A percentile compares a stretch with the other conserved stretches of the same genome.
Conservation (phyloP, 2,797 vertebrate genomes). For the Sebastes hubbsi region DNA sequence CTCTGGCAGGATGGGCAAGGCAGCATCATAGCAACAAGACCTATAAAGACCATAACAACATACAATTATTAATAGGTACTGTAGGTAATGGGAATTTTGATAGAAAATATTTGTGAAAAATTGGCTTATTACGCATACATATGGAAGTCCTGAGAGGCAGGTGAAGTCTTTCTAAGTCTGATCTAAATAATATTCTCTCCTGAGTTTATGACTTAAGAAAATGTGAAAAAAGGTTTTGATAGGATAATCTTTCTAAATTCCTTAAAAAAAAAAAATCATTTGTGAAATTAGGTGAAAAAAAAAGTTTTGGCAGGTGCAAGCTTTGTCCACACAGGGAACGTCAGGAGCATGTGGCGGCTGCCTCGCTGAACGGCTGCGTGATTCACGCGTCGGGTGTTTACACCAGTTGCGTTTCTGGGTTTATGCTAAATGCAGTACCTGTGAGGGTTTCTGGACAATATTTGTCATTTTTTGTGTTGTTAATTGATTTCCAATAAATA, state of each 20-base stretch:
- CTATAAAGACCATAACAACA: constrained; percentile 43
- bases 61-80: neutral
- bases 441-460: too few species aligned
- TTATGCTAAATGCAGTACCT: too few species aligned
- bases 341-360: too few species aligned
- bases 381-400: too few species aligned
- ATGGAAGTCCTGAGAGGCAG: neutral
- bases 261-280: neutral
- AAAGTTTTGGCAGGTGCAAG: too few species aligned
- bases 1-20: constrained; percentile 84
- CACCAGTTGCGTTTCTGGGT: too few species aligned
- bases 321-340: too few species aligned
- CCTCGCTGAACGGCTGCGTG: too few species aligned
- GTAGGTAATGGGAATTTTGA: neutral
- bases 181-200: neutral
- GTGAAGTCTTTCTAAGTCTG: neutral
- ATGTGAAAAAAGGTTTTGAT: too few species aligned
- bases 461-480: too few species aligned
- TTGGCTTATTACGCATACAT: neutral
- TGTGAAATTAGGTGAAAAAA: too few species aligned
- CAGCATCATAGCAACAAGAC: constrained; percentile 55
- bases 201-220: neutral
- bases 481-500: too few species aligned
- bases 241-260: neutral
- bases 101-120: neutral